A percentile compares a stretch with the other conserved stretches of the same genome.
These are phyloP conservation scores for Wiebesia pumilae DNA, from an alignment of 1,140 invertebrate genomes.

Conservation along the genomic window DNA sequence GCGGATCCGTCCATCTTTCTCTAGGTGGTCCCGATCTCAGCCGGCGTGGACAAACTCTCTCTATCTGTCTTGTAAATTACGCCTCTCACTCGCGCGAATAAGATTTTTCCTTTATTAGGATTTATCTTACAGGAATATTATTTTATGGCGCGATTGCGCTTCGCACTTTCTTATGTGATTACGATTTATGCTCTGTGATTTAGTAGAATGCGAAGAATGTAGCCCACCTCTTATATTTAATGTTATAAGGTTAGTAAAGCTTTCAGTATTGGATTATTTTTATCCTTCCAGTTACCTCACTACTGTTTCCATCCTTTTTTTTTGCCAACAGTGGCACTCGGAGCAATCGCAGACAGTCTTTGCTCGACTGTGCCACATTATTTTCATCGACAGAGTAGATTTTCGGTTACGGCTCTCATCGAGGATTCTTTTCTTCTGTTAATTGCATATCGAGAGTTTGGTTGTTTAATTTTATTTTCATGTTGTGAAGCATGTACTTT, in stretches of 20 bases:
- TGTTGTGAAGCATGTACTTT: too few species aligned
- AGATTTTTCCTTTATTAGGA: background rate
- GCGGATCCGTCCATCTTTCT: background rate
- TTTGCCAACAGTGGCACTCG: background rate
- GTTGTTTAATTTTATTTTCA: too few species aligned
- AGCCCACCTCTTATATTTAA: background rate
- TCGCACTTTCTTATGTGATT: background rate
- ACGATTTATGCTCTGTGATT: background rate
- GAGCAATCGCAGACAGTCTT: background rate
- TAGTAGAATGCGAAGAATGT: background rate
- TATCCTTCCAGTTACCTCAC: background rate
- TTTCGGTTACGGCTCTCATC: background rate
- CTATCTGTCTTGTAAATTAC: too few species aligned
- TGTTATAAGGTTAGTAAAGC: background rate
- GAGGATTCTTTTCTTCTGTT: too few species aligned
- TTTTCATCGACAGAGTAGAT: background rate
- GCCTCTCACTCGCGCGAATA: background rate
- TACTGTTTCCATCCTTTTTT: background rate
- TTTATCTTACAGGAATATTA: background rate
- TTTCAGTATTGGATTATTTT: background rate
- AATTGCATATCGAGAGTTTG: too few species aligned
- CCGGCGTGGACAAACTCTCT: background rate
- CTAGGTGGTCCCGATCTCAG: background rate
- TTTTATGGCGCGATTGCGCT: too few species aligned
- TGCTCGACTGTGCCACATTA: background rate